Evolutionary conservation across 2,113 vertebrate species (phyloP).

Genomic region (Scopus umbretta): DNA sequence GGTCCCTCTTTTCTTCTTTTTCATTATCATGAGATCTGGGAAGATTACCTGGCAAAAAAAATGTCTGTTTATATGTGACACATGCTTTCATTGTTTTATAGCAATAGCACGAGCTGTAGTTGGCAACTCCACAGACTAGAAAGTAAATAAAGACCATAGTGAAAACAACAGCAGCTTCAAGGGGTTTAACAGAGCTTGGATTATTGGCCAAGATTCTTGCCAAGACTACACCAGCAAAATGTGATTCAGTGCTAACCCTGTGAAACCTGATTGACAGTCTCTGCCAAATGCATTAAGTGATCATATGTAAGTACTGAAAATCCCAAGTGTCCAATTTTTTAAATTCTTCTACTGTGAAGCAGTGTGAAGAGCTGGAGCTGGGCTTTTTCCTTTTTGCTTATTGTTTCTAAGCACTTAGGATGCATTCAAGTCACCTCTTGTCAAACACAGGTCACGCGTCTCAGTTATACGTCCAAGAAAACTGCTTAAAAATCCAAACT

Average conservation of each 20-base stretch:
- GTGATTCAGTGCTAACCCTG: not conserved
- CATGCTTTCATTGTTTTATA: not conserved
- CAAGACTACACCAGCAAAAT: not conserved
- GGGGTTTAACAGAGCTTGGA: not conserved
- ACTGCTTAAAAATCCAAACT: not conserved
- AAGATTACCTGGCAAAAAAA: not conserved
- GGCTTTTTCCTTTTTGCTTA: not conserved
- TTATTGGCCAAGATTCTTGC: not conserved
- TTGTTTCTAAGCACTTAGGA: not conserved
- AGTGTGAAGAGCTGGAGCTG: not conserved
- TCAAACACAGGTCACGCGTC: not conserved
- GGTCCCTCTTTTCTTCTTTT: not conserved
- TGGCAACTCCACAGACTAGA: not conserved
- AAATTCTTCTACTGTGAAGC: not conserved
- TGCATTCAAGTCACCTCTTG: not conserved
- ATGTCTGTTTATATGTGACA: not conserved
- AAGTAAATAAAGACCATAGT: not conserved
- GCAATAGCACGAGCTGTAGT: not conserved
- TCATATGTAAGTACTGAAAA: not conserved
- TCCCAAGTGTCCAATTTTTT: not conserved
- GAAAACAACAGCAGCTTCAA: not conserved
- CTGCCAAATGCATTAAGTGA: not conserved
- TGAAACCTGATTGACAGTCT: not conserved
- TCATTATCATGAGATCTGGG: not conserved
- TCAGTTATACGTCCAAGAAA: not conserved